Base-by-base conservation (phyloP, 1,140 invertebrate species). In the Drosophila nasuta region DNA sequence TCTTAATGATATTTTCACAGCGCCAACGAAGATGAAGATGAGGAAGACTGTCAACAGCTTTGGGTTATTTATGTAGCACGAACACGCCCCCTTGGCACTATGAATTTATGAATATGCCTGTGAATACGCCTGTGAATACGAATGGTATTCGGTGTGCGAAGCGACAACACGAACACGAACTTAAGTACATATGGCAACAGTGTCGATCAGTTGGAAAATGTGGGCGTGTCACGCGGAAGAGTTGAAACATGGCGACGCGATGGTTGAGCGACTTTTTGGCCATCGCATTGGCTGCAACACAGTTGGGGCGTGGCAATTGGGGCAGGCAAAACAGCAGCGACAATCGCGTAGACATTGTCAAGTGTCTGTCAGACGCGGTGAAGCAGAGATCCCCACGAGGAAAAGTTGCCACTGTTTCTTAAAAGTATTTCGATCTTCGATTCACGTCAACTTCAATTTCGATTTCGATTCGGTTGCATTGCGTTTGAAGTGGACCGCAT, bases 271-370 rank as follows among this genome's bases (percentile, higher is more conserved):
- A 62, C 43, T 72, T 79, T 65, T 83, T 63, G 77, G 77, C 85
- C 75, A 73, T 77, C 77, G 81, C 48, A 77, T 88, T 88, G 83
- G 83, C 75, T 75, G 83, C 70, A 74, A 88, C 82, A 89, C 80
- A 69, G 69, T 81, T 80, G 66, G 67, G 85, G 85, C 85, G 85
- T 89, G 85, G 72, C 83, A 77, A 79, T 25, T 81, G 62, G 20
- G 8, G 15, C 35, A 45, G 13, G n/a, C 25, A 25, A 52, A 33
- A 13, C 54, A 20, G 35, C 6, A 30, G 45, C 56, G 51, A 75
- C 63, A 60, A 63, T 58, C 69, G 75, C 81, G 81, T 79, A 89
- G 85, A 83, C 85, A 89, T 75, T 81, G 65, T 77, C 67, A 67
- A 64, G 64, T 43, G 60, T 25, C 28, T 54, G 48, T 58, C 8